phyloP scores from a whole-genome alignment of 2,797 vertebrate genomes.

The Gambelia wislizenii region DNA sequence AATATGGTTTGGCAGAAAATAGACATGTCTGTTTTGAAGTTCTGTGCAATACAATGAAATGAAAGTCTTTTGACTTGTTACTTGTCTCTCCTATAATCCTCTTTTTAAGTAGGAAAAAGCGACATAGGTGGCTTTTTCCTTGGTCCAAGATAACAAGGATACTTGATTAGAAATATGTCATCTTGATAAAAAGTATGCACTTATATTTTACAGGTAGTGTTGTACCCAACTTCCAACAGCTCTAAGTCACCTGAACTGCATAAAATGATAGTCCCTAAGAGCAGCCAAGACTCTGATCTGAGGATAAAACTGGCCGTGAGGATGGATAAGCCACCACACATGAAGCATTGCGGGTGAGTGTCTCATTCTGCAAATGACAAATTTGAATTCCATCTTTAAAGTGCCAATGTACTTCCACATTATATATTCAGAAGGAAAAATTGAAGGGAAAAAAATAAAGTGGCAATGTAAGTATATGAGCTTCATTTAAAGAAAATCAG shows the following conservation, averaged over 20 bases:
- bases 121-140: slow-evolving; percentile 18
- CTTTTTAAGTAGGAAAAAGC: slow-evolving; percentile 44
- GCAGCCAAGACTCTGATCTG: slow-evolving; percentile 92
- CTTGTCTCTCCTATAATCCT: background rate
- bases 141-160: slow-evolving; percentile 11
- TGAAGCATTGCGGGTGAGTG: slow-evolving; percentile 96
- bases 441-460: background rate
- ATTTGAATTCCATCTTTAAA: slow-evolving; percentile 22
- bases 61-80: slow-evolving; percentile 42
- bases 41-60: slow-evolving; percentile 13
- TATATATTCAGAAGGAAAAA: background rate
- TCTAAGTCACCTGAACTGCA: slow-evolving; percentile 92
- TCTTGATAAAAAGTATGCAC: slow-evolving; percentile 25
- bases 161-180: background rate
- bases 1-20: slow-evolving; percentile 64
- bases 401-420: background rate
- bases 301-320: slow-evolving; percentile 94
- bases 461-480: background rate
- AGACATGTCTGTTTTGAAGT: slow-evolving; percentile 51
- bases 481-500: slow-evolving; percentile 7
- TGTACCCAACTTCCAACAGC: slow-evolving; percentile 93
- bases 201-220: slow-evolving; percentile 84
- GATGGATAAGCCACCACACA: slow-evolving; percentile 97
- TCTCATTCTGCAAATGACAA: background rate
- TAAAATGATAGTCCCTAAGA: slow-evolving; percentile 93